A percentile compares a stretch with the other conserved stretches of the same genome.
These are phyloP conservation scores for Melieria picta DNA, from an alignment of 2,888 invertebrate genomes.

Conservation along the genomic window DNA sequence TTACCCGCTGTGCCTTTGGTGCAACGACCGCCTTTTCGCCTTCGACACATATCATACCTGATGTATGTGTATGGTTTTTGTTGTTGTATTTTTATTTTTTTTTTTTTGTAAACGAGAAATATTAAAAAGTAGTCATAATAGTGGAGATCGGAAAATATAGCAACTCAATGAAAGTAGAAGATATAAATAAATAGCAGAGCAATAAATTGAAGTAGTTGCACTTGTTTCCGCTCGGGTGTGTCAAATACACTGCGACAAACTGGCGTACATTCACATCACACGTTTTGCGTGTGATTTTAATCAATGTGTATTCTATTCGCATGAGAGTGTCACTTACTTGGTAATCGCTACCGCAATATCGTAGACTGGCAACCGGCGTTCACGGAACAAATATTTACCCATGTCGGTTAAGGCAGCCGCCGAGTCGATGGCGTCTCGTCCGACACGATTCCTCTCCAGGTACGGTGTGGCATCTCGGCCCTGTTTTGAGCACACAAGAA, in stretches of 20 bases:
- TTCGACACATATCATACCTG: constrained; percentile 98
- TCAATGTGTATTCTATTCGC: background rate
- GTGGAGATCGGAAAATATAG: constrained; percentile 15
- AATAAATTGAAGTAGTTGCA: no score
- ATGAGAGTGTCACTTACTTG: constrained; percentile 76
- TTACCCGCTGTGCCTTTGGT: constrained; percentile 99
- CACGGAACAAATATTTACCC: constrained; percentile 96
- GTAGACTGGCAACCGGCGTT: constrained; percentile 92
- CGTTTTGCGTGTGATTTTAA: no score
- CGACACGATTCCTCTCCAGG: constrained; percentile 91
- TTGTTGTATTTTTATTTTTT: constrained; percentile 33
- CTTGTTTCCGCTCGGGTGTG: no score
- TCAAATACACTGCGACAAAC: no score
- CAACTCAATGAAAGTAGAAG: constrained; percentile 27
- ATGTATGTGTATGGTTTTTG: constrained; percentile 50
- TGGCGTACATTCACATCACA: no score
- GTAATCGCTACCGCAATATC: constrained; percentile 96
- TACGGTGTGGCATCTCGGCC: constrained; percentile 95
- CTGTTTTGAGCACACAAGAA: constrained; percentile 65
- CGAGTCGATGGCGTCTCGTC: constrained; percentile 93
- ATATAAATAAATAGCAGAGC: constrained; percentile 3
- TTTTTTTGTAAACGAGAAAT: constrained; percentile 23
- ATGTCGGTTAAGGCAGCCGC: constrained; percentile 95
- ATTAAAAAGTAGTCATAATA: constrained; percentile 22
- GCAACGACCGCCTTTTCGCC: constrained; percentile 95